Base-by-base conservation (phyloP, 2,888 invertebrate species). In the Tethea ocularis region DNA sequence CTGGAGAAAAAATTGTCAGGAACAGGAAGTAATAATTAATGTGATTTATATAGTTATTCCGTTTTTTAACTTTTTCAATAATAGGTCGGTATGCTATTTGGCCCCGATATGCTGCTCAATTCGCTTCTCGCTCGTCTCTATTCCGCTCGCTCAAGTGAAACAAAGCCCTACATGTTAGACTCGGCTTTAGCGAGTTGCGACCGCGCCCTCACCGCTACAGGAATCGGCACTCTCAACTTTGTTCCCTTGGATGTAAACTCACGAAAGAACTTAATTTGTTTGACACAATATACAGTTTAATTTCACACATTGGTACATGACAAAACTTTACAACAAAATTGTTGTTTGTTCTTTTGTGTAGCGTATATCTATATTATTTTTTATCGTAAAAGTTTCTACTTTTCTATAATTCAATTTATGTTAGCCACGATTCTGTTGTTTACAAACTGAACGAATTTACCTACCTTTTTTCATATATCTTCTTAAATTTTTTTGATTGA, bases 171-270 rank as follows among this genome's bases (percentile, higher is more conserved):
- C 36, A 54, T 33, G 33, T 54, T 54, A 54, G 63, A 69, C 68
- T 71, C 61, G 67, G 69, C 73, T 74, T 62, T 69, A 61, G 63
- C 58, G 74, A 82, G 83, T 83, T 78, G 64, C 63, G 72, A 77
- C 86, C 86, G 74, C 86, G 74, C 84, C 58, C 59, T 69, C 65
- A 74, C 86, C 85, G 73, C 84, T 72, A 88, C 89, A 90, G 76
- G 79, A 82, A 82, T 88, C 82, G 63, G 84, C 88, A 89, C 89
- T 89, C 76, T 63, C 74, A 87, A 89, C 88, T 89, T 87, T 75
- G 74, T 68, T 69, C 66, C 67, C 62, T 67, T 59, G 67, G 72
- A 68, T 72, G 74, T 75, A 74, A 46, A 46, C 71, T 74, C 72
- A 65, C 61, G 62, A 80, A 75, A 78, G 74, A 78, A 77, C 80